Evolutionary conservation across 1,140 invertebrate genomes (phyloP).

Genomic region (Saccostrea cuccullata): DNA sequence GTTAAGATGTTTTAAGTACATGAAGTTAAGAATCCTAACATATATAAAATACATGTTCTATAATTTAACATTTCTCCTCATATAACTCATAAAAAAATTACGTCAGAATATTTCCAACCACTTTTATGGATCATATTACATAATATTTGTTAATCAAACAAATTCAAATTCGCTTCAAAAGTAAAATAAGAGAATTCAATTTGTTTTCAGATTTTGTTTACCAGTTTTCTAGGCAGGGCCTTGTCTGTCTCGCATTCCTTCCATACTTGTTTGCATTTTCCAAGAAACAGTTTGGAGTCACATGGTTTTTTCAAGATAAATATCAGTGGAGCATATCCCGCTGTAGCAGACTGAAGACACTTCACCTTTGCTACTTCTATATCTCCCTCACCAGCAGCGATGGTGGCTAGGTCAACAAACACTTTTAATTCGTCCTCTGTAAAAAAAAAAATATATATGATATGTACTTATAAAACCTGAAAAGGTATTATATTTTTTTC

Average conservation of each 20-base stretch:
- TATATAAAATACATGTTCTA: too few relatives aligned
- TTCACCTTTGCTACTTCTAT: constrained; percentile 58
- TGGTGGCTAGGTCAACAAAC: constrained; percentile 67
- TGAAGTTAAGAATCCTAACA: too few relatives aligned
- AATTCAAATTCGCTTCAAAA: too few relatives aligned
- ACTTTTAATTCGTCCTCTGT: constrained; percentile 62
- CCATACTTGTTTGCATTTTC: constrained; percentile 60
- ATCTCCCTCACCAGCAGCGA: constrained; percentile 64
- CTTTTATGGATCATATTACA: too few relatives aligned
- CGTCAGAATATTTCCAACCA: too few relatives aligned
- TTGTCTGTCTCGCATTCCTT: constrained; percentile 53
- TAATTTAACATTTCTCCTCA: too few relatives aligned
- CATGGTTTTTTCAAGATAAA: constrained; percentile 56
- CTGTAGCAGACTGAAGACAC: constrained; percentile 61
- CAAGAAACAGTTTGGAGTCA: constrained; percentile 56
- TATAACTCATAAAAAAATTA: too few relatives aligned
- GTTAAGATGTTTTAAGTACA: too few relatives aligned
- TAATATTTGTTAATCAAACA: too few relatives aligned
- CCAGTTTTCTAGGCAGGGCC: constrained; percentile 60
- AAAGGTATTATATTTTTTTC: too few relatives aligned
- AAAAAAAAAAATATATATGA: too few relatives aligned
- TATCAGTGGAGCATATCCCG: constrained; percentile 65
- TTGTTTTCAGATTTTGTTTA: constrained; percentile 44
- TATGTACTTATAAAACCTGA: too few relatives aligned
- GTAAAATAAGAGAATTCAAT: not conserved